phyloP scores from a whole-genome alignment of 2,113 vertebrate genomes.

The Plecotus auritus region DNA sequence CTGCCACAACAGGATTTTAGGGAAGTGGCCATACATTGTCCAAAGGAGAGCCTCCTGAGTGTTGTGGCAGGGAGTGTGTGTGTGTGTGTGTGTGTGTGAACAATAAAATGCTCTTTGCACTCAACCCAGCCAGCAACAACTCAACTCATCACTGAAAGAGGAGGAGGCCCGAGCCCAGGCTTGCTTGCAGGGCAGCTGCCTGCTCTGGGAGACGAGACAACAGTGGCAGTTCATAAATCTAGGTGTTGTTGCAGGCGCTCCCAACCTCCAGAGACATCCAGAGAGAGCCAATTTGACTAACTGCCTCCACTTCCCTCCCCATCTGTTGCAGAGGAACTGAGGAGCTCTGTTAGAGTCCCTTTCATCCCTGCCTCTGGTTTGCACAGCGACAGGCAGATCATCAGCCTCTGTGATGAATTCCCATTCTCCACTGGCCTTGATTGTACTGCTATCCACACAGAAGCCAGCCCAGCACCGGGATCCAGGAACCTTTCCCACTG shows the following conservation, averaged over 20 bases:
- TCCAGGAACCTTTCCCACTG: neutral
- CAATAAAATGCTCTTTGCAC: neutral
- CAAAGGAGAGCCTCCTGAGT: neutral
- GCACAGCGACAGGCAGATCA: neutral
- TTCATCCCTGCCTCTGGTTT: neutral
- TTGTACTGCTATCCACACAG: neutral
- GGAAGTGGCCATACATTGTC: neutral
- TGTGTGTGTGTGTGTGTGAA: neutral
- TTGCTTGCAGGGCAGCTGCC: neutral
- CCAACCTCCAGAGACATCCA: neutral
- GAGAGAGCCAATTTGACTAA: slow-evolving; percentile 16
- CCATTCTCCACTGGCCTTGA: neutral
- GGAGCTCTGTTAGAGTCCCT: neutral
- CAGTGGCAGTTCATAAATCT: neutral
- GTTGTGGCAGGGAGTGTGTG: rapidly evolving
- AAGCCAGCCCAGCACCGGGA: neutral
- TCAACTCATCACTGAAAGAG: neutral
- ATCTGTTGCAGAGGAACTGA: neutral
- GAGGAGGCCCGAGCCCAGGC: neutral
- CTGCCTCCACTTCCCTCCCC: slow-evolving; percentile 40
- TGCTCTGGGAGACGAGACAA: neutral
- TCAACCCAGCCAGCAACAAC: neutral
- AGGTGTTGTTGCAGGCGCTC: neutral
- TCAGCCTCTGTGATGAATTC: neutral
- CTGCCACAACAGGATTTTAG: slow-evolving; percentile 13